Evolutionary conservation across 2,113 vertebrate genomes (phyloP), one percentile per base, ranked within the genome.

Genomic region (Prunella fulvescens): DNA sequence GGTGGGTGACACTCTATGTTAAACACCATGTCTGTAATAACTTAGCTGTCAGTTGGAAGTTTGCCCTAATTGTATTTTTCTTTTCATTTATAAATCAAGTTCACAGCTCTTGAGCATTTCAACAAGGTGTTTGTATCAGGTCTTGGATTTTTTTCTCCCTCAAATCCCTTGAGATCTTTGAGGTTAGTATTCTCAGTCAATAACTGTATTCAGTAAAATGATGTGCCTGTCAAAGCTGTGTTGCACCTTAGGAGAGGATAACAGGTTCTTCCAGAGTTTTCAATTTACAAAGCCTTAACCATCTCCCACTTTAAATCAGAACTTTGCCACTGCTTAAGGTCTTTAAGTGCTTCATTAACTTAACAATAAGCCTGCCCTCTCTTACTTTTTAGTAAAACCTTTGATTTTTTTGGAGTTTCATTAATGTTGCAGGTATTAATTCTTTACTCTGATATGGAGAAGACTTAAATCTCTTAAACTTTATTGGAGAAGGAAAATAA

Each of bases 61-160:
- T 53, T 90, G 61, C 42, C 31, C 20, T 73, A 57, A 81, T 79
- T 85, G 40, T 89, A 25, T 86, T 94, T 94, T 65, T 92, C 29
- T 93, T 86, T 74, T 62, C 19, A 12, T 65, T 37, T 40, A 91
- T 76, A 94, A 95, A 94, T 93, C 83, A 67, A 84, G 53, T 76
- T 92, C 86, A 26, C 50, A 77, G 76, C 39, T 92, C 77, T 58
- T 51, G 45, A 92, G 56, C 23, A 20, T 95, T 95, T 95, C 81
- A 81, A 26, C 40, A 88, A 65, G 29, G 44, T 76, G 42, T 80
- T 91, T 95, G 73, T 90, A 94, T 96, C 53, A 79, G 51, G 65
- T 86, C 64, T 82, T 33, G 18, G 37, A 54, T 39, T 26, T 77
- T 57, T 82, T 76, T 45, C 12, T 23, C 9, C 14, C 6, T 39